Base-by-base conservation (phyloP, 1,140 invertebrate genomes). In the Planococcus citri region DNA sequence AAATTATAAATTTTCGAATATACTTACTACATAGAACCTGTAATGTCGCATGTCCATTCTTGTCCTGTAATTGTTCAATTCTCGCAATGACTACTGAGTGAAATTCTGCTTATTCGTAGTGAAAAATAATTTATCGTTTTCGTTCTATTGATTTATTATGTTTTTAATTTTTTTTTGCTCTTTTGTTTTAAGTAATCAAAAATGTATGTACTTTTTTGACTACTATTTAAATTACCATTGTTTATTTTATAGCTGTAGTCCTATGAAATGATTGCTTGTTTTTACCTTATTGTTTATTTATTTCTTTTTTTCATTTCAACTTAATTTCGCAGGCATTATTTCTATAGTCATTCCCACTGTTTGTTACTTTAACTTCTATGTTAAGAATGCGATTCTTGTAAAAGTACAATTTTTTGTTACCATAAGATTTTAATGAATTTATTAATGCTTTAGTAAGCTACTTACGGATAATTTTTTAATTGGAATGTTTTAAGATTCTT, bases 361-460 rank as follows among this genome's bases (percentile, higher is more conserved):
- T 51, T 9, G 41, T 51, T 51, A 51, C 17, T 51, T 51, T 17
- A 51, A 51, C 41, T 14, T 51, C 10, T 51, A 20, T 51, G 17
- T 51, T 64, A 64, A 64, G 60, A 64, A 64, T 64, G 10, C 21
- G 21, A 25, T 64, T 64, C 60, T 64, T 64, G 60, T 64, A 64
- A 25, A 27, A 64, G 60, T 64, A 64, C 60, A 64, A 64, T 51
- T 51, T 51, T 51, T 6, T 64, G 60, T 64, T 64, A 64, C 60
- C 60, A 64, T 64, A 51, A 51, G 12, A 51, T 51, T 51, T 51
- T 51, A 51, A 51, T 51, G 41, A 51, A 51, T 14, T 37, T 37
- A 37, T 37, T 51, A 51, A n/a, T 17, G 41, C 41, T 51, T 51
- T n/a, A 6, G 29, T 33, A 9, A 51, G n/a, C 41, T 51, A 51